These are phyloP conservation scores for Tenthredo amoena DNA, from an alignment of 2,888 invertebrate genomes.

Conservation along the genomic window DNA sequence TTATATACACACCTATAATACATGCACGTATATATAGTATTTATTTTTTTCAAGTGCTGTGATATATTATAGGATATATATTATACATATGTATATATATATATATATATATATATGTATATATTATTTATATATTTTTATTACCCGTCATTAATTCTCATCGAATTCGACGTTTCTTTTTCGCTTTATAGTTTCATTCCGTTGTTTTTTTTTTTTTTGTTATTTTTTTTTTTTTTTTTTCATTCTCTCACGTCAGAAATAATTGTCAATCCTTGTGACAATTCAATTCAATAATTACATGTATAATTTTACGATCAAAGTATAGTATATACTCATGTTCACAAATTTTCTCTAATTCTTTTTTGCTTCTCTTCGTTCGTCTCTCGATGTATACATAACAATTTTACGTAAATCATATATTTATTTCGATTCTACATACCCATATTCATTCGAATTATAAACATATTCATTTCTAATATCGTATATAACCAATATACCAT, in stretches of 20 bases:
- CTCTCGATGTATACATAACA: too few species aligned
- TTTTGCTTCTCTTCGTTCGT: too few species aligned
- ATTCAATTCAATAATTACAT: background rate
- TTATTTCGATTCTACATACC: too few species aligned
- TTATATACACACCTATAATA: background rate
- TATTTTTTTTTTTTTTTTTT: background rate
- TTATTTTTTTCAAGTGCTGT: background rate
- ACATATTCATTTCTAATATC: background rate
- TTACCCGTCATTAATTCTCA: background rate
- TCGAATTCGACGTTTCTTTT: background rate
- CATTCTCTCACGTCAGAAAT: background rate
- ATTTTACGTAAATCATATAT: too few species aligned
- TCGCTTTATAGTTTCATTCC: too few species aligned
- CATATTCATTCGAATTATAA: too few species aligned
- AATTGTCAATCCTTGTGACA: background rate
- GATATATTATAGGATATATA: background rate
- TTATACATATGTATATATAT: background rate
- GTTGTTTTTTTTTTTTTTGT: background rate
- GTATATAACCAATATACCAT: background rate
- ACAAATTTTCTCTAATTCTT: background rate
- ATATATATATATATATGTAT: background rate
- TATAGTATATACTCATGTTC: background rate
- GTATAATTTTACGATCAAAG: background rate
- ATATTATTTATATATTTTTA: background rate
- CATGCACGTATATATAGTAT: constrained; percentile 15